Base-by-base conservation (phyloP, 2,888 invertebrate genomes). In the Chromoteleia sp. region DNA sequence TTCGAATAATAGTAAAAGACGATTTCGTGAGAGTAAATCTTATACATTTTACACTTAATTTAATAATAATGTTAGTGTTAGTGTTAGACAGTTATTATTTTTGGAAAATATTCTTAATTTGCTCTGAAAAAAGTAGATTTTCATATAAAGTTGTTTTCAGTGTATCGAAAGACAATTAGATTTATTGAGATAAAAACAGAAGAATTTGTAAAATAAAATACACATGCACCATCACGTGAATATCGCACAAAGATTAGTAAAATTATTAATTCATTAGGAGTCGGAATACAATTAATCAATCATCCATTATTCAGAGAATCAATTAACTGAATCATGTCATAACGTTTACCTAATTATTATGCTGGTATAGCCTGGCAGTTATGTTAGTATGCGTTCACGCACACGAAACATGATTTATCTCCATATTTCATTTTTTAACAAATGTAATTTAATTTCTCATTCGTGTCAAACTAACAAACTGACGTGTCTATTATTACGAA, bases 281-380 rank as follows among this genome's bases (percentile, higher is more conserved):
- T 30, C 6, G 8, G 30, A 6, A 52, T 21, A 36, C 19, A 56
- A 36, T 56, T 56, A n/a, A 39, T 56, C 25, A 25, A 10, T 21
- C 33, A 56, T 39, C n/a, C 56, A 19, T 39, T 56, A 50, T 50
- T 25, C n/a, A 1, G 25, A 25, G 4, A 56, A 56, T 56, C 39
- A 21, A 56, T 56, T 56, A 56, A 39, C 10, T 21, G 12, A 21
- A 56, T 12, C 36, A 56, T 56, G 36, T 39, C 56, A 39, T 56
- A 21, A 56, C 15, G n/a, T 19, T 56, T 56, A 36, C 39, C 14
- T 6, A 39, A 12, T 39, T 39, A 14, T 12, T n/a, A 10, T 33
- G n/a, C 39, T 14, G 14, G 12, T 12, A 39, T 14, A 39, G 14
- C 3, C 12, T 39, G 39, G 12, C 14, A 39, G 8, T 39, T 39